phyloP scores from a whole-genome alignment of 2,113 vertebrate species.

The Rutilus rutilus region DNA sequence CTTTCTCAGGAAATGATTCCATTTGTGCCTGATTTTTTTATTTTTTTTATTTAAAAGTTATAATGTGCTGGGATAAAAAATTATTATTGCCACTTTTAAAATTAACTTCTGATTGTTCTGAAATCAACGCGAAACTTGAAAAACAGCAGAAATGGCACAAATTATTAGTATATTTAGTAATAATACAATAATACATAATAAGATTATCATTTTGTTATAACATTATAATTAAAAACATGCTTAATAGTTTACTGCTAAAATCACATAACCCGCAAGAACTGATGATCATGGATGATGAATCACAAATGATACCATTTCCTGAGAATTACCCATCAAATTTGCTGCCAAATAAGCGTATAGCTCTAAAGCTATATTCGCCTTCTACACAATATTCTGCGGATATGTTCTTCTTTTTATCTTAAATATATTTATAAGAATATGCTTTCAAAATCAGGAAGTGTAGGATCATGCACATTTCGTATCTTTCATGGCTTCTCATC shows the following conservation, averaged over 20 bases:
- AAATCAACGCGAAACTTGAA: not conserved
- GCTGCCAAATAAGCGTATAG: not conserved
- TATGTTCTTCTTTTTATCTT: not conserved
- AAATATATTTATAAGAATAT: not conserved
- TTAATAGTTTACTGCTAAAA: no score
- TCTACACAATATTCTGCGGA: not conserved
- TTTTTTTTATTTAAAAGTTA: not conserved
- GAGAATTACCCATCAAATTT: no score
- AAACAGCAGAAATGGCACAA: not conserved
- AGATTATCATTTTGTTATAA: not conserved
- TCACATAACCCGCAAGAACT: no score
- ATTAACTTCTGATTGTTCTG: not conserved
- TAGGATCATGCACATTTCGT: not conserved
- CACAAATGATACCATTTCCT: no score
- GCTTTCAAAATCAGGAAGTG: not conserved
- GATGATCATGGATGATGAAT: no score
- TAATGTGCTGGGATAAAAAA: not conserved
- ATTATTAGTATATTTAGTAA: not conserved
- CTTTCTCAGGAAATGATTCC: not conserved
- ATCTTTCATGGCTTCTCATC: not conserved
- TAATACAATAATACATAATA: no score
- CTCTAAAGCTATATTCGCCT: not conserved
- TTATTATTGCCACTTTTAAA: not conserved
- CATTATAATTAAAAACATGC: not conserved
- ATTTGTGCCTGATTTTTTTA: not conserved